phyloP scores from a whole-genome alignment of 1,140 invertebrate species.

The Trichonephila inaurata region DNA sequence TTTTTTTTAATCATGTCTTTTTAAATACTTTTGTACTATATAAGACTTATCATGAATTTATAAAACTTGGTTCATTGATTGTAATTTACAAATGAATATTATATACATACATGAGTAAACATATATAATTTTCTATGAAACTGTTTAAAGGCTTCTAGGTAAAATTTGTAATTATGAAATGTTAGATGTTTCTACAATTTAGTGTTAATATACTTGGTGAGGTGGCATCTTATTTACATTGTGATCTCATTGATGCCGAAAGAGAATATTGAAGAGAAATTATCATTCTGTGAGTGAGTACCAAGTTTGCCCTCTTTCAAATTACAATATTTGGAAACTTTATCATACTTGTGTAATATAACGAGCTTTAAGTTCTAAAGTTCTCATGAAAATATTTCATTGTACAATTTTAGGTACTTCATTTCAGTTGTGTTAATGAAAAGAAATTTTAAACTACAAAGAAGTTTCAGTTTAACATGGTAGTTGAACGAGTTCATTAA shows the following conservation, averaged over 20 bases:
- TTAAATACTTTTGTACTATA: constrained; percentile 59
- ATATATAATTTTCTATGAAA: constrained; percentile 76
- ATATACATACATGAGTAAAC: constrained; percentile 72
- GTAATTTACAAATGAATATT: constrained; percentile 68
- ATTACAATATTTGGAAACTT: constrained; percentile 37
- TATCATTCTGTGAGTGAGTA: constrained; percentile 15
- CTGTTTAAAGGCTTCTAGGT: constrained; percentile 62
- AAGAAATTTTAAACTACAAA: neutral
- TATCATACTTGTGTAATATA: constrained; percentile 29
- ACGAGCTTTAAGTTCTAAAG: constrained; percentile 60
- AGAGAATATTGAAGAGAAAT: constrained; percentile 41
- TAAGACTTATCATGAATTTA: constrained; percentile 30
- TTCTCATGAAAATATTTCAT: neutral
- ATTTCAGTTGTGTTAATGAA: neutral
- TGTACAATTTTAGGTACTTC: neutral
- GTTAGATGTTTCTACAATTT: constrained; percentile 71
- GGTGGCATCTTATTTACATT: constrained; percentile 63
- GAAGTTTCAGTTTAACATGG: no score
- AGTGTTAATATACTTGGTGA: constrained; percentile 59
- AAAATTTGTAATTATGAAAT: constrained; percentile 74
- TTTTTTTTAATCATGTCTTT: constrained; percentile 57
- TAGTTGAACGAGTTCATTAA: neutral
- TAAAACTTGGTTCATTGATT: constrained; percentile 64
- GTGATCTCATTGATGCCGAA: constrained; percentile 70
- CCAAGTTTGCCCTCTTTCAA: constrained; percentile 17